These are phyloP conservation scores for Apodemia duryi DNA, from an alignment of 2,888 invertebrate species.

Conservation along the genomic window DNA sequence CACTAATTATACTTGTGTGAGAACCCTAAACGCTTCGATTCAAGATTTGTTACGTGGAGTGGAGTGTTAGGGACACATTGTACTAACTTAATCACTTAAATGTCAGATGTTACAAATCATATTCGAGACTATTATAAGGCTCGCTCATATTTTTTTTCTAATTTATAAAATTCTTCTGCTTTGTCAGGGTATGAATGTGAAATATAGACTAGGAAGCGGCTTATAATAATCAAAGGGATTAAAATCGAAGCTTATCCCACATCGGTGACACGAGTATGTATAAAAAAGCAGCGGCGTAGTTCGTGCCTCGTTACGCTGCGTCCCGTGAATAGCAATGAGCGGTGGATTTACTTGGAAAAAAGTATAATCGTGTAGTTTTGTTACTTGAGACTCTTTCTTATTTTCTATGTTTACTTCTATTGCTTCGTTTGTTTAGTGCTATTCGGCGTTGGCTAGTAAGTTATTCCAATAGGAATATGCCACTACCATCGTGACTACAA, in stretches of 20 bases:
- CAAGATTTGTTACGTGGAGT: no score
- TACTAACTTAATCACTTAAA: no score
- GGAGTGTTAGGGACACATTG: no score
- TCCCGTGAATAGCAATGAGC: background rate
- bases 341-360: slow-evolving; percentile 1
- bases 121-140: no score
- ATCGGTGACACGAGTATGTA: background rate
- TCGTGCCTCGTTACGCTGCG: background rate
- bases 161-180: background rate
- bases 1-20: no score
- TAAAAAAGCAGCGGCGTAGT: slow-evolving; percentile 2
- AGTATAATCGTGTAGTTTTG: background rate
- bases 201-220: background rate
- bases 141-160: no score
- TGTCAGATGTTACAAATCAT: no score
- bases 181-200: background rate
- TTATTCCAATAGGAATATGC: no score
- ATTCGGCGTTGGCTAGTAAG: no score
- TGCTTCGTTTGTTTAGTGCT: background rate
- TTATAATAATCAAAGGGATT: background rate
- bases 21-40: no score
- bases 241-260: slow-evolving; percentile 4
- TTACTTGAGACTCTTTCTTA: slow-evolving; percentile 2
- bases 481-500: no score
- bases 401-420: background rate